phyloP scores from a whole-genome alignment of 2,113 vertebrate genomes.

The Eublepharis macularius region DNA sequence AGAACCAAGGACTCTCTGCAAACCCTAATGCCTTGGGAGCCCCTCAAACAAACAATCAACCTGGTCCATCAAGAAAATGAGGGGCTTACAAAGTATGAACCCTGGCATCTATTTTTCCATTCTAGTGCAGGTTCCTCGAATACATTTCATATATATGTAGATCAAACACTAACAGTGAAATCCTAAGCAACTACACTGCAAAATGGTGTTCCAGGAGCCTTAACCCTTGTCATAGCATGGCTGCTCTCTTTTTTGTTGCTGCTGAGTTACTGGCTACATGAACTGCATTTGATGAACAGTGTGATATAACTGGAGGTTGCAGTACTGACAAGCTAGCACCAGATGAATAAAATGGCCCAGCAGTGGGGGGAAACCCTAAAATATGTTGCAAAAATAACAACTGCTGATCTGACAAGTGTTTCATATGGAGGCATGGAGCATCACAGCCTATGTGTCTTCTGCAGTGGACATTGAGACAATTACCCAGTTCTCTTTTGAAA shows the following conservation, averaged over 20 bases:
- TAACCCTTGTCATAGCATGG: not conserved
- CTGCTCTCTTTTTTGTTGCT: not conserved
- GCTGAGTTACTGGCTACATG: slow-evolving; percentile 5
- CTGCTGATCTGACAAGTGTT: not conserved
- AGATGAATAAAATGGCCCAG: not conserved
- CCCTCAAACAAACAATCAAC: no score
- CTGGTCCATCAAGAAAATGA: no score
- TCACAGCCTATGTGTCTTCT: not conserved
- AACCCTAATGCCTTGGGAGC: no score
- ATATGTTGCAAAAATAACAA: slow-evolving; percentile 2
- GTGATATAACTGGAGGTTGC: not conserved
- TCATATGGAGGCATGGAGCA: not conserved
- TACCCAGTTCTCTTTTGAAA: not conserved
- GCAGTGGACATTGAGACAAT: not conserved
- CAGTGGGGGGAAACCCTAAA: not conserved
- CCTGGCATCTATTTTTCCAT: no score
- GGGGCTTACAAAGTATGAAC: no score
- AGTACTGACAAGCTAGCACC: not conserved
- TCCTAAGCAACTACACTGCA: no score
- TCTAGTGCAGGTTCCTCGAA: no score
- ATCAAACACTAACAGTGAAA: not conserved
- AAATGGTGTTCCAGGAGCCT: not conserved
- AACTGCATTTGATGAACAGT: not conserved
- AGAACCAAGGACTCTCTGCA: no score
- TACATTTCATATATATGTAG: no score